Conservation (phyloP, 2,888 invertebrate genomes). For the Melieria picta region DNA sequence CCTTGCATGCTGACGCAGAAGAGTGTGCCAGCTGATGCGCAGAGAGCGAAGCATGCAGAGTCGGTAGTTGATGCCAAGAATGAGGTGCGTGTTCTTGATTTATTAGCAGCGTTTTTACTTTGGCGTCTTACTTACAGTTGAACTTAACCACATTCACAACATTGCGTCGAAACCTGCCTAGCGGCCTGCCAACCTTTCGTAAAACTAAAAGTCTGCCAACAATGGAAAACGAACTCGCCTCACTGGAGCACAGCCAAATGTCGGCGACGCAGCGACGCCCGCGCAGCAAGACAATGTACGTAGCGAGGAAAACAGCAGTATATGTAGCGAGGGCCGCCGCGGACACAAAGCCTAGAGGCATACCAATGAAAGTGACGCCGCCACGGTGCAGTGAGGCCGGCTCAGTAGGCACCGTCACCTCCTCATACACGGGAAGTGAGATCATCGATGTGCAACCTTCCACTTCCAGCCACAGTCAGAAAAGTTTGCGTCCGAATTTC, state of each 20-base stretch:
- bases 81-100: too few species aligned
- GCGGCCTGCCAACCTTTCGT: constrained; percentile 41
- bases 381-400: neutral
- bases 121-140: too few species aligned
- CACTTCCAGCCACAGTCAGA: constrained; percentile 33
- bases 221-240: constrained; percentile 22
- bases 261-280: constrained; percentile 27
- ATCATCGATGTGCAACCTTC: constrained; percentile 39
- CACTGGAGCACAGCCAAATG: too few species aligned
- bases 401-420: neutral
- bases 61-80: too few species aligned
- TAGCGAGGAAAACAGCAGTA: too few species aligned
- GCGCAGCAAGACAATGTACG: constrained; percentile 48
- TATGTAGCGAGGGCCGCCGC: constrained; percentile 44
- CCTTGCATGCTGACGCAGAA: too few species aligned
- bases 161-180: too few species aligned
- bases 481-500: constrained; percentile 23
- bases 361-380: neutral
- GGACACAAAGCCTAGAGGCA: constrained; percentile 9
- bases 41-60: too few species aligned
- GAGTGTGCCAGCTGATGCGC: too few species aligned
- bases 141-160: too few species aligned
- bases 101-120: too few species aligned
- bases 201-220: constrained; percentile 49
- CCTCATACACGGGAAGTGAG: constrained; percentile 28